A percentile compares a stretch with the other conserved stretches of the same genome.
Conservation (phyloP, 1,140 invertebrate species). For the Macrotrachela quadricornifera region DNA sequence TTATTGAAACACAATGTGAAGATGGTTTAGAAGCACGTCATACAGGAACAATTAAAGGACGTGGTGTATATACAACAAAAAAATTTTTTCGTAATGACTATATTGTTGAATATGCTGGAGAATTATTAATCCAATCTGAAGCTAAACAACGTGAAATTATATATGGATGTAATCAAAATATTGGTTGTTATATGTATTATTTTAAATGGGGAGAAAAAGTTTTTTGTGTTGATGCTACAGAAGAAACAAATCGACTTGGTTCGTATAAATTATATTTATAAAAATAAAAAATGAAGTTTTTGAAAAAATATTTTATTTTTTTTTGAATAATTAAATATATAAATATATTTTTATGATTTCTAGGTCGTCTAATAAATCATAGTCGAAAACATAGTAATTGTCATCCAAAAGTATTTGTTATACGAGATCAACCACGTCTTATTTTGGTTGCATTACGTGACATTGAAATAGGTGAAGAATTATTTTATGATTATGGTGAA, state of each 20-base stretch:
- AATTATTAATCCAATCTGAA: slow-evolving; percentile 57
- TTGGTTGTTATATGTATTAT: slow-evolving; percentile 99
- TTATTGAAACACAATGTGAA: no score
- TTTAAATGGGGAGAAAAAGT: slow-evolving; percentile 68
- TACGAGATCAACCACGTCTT: slow-evolving; percentile 45
- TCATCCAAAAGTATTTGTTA: slow-evolving; percentile 54
- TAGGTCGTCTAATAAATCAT: slow-evolving; percentile 80
- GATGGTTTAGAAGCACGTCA: no score
- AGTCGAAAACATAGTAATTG: slow-evolving; percentile 65
- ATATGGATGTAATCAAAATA: slow-evolving; percentile 44
- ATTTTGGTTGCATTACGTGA: slow-evolving; percentile 69
- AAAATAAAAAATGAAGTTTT: no score
- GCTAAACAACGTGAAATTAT: slow-evolving; percentile 57
- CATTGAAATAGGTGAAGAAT: slow-evolving; percentile 62
- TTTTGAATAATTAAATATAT: no score
- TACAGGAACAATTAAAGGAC: slow-evolving; percentile 18
- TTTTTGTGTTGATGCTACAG: slow-evolving; percentile 91
- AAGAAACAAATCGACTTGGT: slow-evolving; percentile 52
- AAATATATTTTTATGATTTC: no score
- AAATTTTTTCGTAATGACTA: slow-evolving; percentile 65
- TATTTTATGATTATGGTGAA: slow-evolving; percentile 94
- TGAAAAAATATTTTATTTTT: no score
- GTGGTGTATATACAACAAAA: slow-evolving; percentile 46
- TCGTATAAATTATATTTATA: no score
- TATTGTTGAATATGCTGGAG: slow-evolving; percentile 86